Evolutionary conservation across 1,140 invertebrate species (phyloP), one percentile per base, ranked within the genome.

Genomic region (Triops longicaudatus): DNA sequence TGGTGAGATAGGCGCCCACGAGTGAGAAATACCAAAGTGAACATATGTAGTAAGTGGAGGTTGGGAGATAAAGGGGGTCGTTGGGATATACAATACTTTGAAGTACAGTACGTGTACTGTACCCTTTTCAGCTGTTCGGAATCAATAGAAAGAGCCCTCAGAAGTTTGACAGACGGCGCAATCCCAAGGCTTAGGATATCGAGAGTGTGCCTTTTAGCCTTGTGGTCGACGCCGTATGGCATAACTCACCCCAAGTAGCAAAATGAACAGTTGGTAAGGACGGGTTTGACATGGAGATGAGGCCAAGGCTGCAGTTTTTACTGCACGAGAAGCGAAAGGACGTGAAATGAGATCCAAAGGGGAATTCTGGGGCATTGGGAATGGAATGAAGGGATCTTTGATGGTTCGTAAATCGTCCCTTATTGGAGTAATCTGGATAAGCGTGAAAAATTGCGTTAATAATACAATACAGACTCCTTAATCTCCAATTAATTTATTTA

Each of bases 71-170:
- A 37, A 7, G 50, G 17, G 50, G 14, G 50, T 63, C n/a, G 50
- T 17, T 6, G 50, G 50, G 50, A n/a, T 63, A 22, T 17, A 63
- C 17, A 22, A 37, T 37, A 37, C 14, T 63, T 14, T 17, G 50
- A 22, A 17, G 22, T 63, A 63, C 14, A 22, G 50, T 17, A n/a
- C 50, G 50, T 63, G 14, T 14, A n/a, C 17, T 63, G 50, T 63
- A 63, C 50, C 50, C 50, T 63, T 63, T 63, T 63, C 50, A 63
- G 50, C 50, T 63, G 50, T 63, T 63, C 22, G 17, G 50, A 63
- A 63, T 63, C 50, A 63, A 63, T 63, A 63, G 50, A 37, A 37
- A 37, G 31, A 63, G 14, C 50, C 50, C 50, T 63, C 14, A 37
- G 31, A 63, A 63, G 17, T 17, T 63, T 63, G 50, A 63, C 50